phyloP scores from a whole-genome alignment of 1,140 invertebrate species.

The Papilio polyxenes region DNA sequence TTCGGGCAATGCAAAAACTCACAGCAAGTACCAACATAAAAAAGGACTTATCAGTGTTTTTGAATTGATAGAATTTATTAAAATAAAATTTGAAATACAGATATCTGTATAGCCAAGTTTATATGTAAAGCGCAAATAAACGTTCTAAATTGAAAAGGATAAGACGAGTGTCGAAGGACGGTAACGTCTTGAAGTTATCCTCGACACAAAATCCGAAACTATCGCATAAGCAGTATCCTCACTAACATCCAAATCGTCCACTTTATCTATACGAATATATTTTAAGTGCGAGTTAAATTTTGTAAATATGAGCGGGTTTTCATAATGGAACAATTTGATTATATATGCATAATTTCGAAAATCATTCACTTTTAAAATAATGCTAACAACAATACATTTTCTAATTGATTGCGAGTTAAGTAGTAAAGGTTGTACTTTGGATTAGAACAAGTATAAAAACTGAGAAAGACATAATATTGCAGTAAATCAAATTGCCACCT shows the following conservation, averaged over 20 bases:
- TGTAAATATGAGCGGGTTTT: not conserved
- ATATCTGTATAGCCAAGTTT: not conserved
- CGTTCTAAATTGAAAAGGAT: conserved; percentile 25
- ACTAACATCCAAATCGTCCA: not conserved
- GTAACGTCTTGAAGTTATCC: conserved; percentile 23
- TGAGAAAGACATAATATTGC: not conserved
- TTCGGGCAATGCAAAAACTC: not conserved
- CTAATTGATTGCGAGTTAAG: too few species aligned
- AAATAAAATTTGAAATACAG: not conserved
- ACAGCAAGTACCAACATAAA: not conserved
- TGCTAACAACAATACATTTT: not conserved
- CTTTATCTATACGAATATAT: not conserved
- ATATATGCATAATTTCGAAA: not conserved
- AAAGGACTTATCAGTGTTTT: not conserved
- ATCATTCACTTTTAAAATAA: not conserved
- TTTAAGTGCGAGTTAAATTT: not conserved
- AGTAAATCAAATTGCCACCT: conserved; percentile 2
- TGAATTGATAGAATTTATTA: not conserved
- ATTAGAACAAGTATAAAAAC: too few species aligned
- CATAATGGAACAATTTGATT: not conserved
- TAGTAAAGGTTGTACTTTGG: too few species aligned
- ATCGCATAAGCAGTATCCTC: not conserved
- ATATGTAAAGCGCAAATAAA: conserved; percentile 10
- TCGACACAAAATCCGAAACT: conserved; percentile 20
- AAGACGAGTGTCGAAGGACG: not conserved